These are phyloP conservation scores for Penaeus japonicus DNA, from an alignment of 1,140 invertebrate species.

Conservation along the genomic window DNA sequence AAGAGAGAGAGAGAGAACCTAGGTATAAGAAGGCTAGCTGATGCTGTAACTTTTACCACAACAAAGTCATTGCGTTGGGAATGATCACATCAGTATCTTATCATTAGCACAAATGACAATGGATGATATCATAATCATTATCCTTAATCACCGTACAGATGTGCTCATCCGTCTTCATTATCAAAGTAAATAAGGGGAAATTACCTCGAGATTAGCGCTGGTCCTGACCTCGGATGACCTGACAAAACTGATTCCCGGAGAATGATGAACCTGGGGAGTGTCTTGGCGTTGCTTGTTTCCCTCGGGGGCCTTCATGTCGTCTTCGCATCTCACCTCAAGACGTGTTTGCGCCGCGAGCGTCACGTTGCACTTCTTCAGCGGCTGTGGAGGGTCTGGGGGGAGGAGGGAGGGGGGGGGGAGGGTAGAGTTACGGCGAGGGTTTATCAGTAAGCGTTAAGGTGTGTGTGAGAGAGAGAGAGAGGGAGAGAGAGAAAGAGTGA, in stretches of 20 bases:
- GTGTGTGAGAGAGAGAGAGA: not conserved
- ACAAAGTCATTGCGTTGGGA: no score
- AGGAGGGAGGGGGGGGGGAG: not conserved
- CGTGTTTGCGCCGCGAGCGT: conserved; percentile 9
- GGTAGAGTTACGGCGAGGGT: not conserved
- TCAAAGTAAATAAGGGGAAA: not conserved
- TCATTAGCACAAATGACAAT: no score
- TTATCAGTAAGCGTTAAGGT: not conserved
- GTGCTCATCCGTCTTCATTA: no score
- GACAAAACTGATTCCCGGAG: conserved; percentile 52
- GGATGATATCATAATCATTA: not conserved
- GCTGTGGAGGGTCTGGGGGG: conserved; percentile 40
- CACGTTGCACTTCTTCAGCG: conserved; percentile 46
- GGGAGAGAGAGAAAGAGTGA: not conserved
- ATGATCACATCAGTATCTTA: no score
- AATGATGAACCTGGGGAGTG: conserved; percentile 20
- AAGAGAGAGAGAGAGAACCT: no score
- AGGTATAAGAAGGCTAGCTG: no score
- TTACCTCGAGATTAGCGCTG: conserved; percentile 42
- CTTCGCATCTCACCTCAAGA: conserved; percentile 39
- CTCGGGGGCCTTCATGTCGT: conserved; percentile 17
- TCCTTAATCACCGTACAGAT: not conserved
- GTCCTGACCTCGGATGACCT: conserved; percentile 52
- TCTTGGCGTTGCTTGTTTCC: conserved; percentile 9
- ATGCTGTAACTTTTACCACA: no score